Conservation (phyloP, 2,888 invertebrate species). For the Lymantria monacha region DNA sequence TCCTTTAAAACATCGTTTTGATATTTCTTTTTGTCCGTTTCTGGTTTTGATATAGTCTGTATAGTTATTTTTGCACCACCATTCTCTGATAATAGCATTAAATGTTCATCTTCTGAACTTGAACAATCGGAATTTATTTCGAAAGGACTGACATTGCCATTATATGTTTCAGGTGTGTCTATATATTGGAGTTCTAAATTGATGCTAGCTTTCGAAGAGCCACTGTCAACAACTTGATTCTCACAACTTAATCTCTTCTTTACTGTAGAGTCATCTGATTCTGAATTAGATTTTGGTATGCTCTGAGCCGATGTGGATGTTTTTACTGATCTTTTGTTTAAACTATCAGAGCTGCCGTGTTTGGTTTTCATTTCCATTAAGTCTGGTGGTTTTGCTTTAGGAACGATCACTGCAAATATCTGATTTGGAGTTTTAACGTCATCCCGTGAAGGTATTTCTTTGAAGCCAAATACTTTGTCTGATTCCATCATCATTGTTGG, state of each 20-base stretch:
- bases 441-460: conserved; percentile 60
- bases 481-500: conserved; percentile 65
- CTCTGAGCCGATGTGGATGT: conserved; percentile 65
- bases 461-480: conserved; percentile 71
- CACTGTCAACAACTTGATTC: conserved; percentile 67
- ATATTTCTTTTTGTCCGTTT: conserved; percentile 44
- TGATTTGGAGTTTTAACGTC: conserved; percentile 52
- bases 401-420: conserved; percentile 77
- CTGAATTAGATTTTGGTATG: conserved; percentile 63
- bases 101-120: conserved; percentile 75
- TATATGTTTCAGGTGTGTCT: conserved; percentile 58
- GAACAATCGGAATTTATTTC: conserved; percentile 70
- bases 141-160: conserved; percentile 52
- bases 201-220: conserved; percentile 66
- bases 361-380: conserved; percentile 48
- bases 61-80: conserved; percentile 76
- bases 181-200: conserved; percentile 71
- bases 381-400: conserved; percentile 59
- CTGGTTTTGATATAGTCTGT: conserved; percentile 57
- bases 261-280: conserved; percentile 69
- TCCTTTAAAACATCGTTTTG: conserved; percentile 70
- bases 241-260: conserved; percentile 76
- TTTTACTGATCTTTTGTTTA: conserved; percentile 56
- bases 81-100: conserved; percentile 73
- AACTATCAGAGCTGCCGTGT: conserved; percentile 60